Evolutionary conservation across 2,113 vertebrate species (phyloP).

Genomic region (Glaucomys volans): DNA sequence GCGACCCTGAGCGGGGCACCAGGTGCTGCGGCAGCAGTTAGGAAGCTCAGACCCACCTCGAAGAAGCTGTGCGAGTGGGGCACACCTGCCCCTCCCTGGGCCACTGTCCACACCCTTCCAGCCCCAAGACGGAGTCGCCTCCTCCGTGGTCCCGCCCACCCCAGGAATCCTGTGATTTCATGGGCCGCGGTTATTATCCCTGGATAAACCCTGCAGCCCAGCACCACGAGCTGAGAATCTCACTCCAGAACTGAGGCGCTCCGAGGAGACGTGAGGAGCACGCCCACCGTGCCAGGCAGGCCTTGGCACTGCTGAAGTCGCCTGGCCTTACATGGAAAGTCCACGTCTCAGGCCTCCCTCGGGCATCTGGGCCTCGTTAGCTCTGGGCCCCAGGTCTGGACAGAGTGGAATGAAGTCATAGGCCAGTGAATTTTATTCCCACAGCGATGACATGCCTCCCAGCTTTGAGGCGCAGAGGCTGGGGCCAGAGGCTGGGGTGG

Average conservation of each 20-base stretch:
- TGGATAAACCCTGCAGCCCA: slow-evolving; percentile 26
- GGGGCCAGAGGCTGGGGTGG: background rate
- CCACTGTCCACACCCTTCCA: background rate
- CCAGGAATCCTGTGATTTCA: slow-evolving; percentile 19
- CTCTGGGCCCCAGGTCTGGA: background rate
- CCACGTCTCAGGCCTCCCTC: background rate
- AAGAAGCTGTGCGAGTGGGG: fast-evolving
- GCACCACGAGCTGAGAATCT: background rate
- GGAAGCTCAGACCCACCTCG: fast-evolving
- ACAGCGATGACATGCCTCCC: background rate
- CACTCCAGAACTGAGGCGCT: background rate
- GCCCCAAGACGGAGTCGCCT: background rate
- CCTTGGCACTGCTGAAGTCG: background rate
- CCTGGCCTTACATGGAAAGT: slow-evolving; percentile 44
- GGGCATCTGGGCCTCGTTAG: slow-evolving; percentile 62
- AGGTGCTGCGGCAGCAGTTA: background rate
- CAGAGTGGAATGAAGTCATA: background rate
- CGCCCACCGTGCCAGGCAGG: background rate
- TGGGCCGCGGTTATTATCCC: background rate
- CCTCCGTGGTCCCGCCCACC: background rate
- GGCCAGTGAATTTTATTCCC: background rate
- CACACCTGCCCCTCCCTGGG: background rate
- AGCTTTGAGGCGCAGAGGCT: background rate
- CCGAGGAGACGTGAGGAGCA: background rate
- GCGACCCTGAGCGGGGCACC: background rate